Evolutionary conservation across 1,140 invertebrate species (phyloP), one percentile per base, ranked within the genome.

Genomic region (Plutomurus gul): DNA sequence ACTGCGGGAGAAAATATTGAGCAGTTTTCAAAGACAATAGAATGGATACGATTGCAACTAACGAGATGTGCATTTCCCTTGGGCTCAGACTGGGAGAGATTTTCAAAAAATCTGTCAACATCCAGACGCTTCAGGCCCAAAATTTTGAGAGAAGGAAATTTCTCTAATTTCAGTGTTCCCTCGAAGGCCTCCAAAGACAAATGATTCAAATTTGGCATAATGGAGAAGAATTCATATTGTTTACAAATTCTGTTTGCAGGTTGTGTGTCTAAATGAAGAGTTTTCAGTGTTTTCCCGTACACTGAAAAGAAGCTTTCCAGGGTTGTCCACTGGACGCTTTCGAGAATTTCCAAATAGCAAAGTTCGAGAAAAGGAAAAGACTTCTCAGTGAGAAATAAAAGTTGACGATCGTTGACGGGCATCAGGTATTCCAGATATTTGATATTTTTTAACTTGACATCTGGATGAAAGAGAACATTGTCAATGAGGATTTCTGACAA

Each of bases 391-490:
- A 65, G 36, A n/a, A 65, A 65, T 4, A 16, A 7, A 13, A 65
- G 36, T n/a, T 65, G 56, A 33, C 16, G 25, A 33, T 65, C 56
- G 56, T n/a, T 65, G 8, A 65, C 56, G 13, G 56, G 56, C 56
- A 65, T 65, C 8, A 65, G 27, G 36, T 65, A 65, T 30, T 65
- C 56, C 18, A 65, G 27, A 18, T 30, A n/a, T 36, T 65, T 65
- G 0, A 65, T 30, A 27, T 65, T 65, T 33, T 33, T 5, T n/a
- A 65, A 36, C 18, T 65, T 65, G 2, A 65, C 56, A 16, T 65
- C 56, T 11, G 56, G 56, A 65, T 65, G 56, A 65, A 65, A 65
- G 25, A 65, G 25, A 18, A 65, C 56, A 36, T 65, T 65, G 16
- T 65, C 36, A 13, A 65, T 30, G 13, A 65, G 56, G 20, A 65